These are phyloP conservation scores for Nerophis ophidion DNA, from an alignment of 2,113 vertebrate species.

Conservation along the genomic window DNA sequence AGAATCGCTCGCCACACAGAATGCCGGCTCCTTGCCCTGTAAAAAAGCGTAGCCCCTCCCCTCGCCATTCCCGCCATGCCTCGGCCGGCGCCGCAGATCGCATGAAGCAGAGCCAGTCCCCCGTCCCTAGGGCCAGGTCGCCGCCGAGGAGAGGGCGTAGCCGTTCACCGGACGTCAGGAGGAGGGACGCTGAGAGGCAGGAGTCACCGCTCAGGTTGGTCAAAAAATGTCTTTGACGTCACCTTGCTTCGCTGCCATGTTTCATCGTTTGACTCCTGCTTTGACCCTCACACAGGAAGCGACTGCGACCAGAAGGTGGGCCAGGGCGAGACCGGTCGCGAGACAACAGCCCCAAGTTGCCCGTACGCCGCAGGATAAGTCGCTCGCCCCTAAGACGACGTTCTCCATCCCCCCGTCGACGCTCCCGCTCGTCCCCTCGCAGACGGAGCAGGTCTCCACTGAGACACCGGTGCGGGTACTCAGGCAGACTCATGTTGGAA, in stretches of 20 bases:
- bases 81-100: constrained; percentile 71
- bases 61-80: constrained; percentile 74
- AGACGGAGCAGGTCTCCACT: constrained; percentile 85
- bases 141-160: constrained; percentile 81
- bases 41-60: constrained; percentile 83
- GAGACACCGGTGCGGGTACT: constrained; percentile 74
- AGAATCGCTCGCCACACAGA: constrained; percentile 88
- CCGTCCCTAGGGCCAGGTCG: constrained; percentile 76
- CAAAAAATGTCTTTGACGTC: neutral
- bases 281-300: constrained; percentile 70
- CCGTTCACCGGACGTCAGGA: constrained; percentile 82
- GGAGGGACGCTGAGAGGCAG: constrained; percentile 83
- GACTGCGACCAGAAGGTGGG: constrained; percentile 50
- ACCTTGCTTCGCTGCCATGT: no score
- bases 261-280: constrained; percentile 21
- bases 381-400: constrained; percentile 67
- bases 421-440: constrained; percentile 77
- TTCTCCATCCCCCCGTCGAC: constrained; percentile 79
- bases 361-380: constrained; percentile 68
- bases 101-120: constrained; percentile 82
- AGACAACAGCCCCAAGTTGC: constrained; percentile 69
- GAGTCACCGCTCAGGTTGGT: constrained; percentile 84
- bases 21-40: constrained; percentile 72
- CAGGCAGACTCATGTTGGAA: no score
- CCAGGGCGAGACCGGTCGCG: constrained; percentile 71